Evolutionary conservation across 2,113 vertebrate genomes (phyloP).

Genomic region (Pterocles orientalis): DNA sequence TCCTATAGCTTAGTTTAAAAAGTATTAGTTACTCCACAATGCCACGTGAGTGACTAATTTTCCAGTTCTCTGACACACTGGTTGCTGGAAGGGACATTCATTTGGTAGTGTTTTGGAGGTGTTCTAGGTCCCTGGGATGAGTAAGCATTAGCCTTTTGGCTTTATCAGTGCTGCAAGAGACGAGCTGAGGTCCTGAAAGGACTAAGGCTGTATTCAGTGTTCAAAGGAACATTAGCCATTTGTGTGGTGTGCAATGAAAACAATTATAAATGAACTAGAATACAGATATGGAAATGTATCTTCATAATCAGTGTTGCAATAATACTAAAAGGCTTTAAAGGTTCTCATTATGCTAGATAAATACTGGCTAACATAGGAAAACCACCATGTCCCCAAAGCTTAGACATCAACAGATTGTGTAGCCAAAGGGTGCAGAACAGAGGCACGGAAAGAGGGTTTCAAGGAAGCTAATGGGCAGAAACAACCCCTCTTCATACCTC

Average conservation of each 20-base stretch:
- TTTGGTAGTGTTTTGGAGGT: not conserved
- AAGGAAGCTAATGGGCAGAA: not conserved
- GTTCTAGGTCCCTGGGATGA: not conserved
- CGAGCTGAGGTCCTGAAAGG: not conserved
- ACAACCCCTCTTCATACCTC: fast-evolving
- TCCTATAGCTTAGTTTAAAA: not conserved
- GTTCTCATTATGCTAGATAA: not conserved
- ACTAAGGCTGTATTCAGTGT: not conserved
- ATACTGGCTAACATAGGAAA: not conserved
- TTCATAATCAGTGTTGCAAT: not conserved
- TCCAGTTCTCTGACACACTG: not conserved
- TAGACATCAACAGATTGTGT: not conserved
- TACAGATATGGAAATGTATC: not conserved
- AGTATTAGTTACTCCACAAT: not conserved
- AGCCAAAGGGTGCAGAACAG: not conserved
- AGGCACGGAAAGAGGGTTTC: not conserved
- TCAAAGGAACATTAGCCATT: not conserved
- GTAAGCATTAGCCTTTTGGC: not conserved
- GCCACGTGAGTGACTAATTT: not conserved
- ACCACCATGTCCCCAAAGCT: not conserved
- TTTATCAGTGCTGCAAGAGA: not conserved
- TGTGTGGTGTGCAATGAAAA: not conserved
- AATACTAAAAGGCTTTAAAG: not conserved
- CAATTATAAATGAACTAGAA: not conserved
- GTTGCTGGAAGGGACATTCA: fast-evolving